phyloP scores from a whole-genome alignment of 1,140 invertebrate species.

The Drosophila triauraria region DNA sequence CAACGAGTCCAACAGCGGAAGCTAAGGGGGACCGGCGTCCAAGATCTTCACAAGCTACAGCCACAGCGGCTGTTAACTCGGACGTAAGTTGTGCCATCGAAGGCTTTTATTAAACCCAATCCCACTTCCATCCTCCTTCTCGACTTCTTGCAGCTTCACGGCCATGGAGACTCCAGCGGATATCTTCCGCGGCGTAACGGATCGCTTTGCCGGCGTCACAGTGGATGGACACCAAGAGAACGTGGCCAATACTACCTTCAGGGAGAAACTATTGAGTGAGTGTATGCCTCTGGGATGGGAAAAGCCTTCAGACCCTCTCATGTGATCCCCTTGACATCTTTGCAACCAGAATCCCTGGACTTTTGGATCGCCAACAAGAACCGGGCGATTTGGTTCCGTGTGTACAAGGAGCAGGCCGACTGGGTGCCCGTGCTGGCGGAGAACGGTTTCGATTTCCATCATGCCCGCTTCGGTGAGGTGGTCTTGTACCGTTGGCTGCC shows the following conservation, averaged over 20 bases:
- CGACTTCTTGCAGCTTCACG: constrained; percentile 12
- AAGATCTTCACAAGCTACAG: background rate
- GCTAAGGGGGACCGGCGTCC: background rate
- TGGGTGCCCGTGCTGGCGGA: constrained; percentile 92
- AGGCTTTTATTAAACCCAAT: background rate
- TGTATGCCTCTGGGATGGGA: background rate
- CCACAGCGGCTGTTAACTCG: background rate
- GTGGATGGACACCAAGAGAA: constrained; percentile 86
- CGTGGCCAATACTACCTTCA: constrained; percentile 85
- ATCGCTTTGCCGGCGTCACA: constrained; percentile 90
- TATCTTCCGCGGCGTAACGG: constrained; percentile 87
- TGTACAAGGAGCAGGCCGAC: constrained; percentile 88
- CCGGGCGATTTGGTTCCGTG: constrained; percentile 93
- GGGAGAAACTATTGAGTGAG: constrained; percentile 87
- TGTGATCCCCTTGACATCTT: background rate
- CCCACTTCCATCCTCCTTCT: background rate
- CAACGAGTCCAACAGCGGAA: background rate
- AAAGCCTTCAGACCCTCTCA: too few species aligned
- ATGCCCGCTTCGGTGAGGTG: constrained; percentile 91
- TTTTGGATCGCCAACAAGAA: constrained; percentile 89
- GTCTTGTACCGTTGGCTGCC: constrained; percentile 94
- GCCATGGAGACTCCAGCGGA: constrained; percentile 64
- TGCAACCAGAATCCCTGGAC: constrained; percentile 88
- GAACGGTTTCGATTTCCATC: constrained; percentile 94
- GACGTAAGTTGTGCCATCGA: background rate